Conservation (phyloP, 1,140 invertebrate genomes). For the Tetramorium parvispinum region DNA sequence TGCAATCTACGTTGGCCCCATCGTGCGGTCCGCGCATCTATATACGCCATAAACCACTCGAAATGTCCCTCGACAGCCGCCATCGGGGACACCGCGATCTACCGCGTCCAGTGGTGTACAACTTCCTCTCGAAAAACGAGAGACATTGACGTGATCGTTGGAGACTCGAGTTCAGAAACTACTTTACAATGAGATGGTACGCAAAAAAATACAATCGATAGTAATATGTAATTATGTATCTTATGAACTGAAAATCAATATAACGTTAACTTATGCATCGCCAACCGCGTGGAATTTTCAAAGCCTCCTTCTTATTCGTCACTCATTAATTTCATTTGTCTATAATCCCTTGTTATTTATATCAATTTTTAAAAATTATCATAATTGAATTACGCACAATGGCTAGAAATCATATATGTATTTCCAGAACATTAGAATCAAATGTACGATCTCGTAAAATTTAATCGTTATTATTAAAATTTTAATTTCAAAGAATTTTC, state of each 20-base stretch:
- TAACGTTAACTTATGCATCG: no score
- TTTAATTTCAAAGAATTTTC: not conserved
- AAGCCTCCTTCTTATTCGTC: no score
- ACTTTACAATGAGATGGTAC: not conserved
- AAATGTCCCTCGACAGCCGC: constrained; percentile 67
- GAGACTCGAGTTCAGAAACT: not conserved
- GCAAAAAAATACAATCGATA: not conserved
- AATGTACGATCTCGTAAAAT: not conserved
- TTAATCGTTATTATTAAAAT: not conserved
- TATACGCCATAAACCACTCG: constrained; percentile 76
- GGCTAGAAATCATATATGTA: not conserved
- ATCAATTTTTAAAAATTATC: no score
- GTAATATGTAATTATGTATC: no score
- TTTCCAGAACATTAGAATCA: not conserved
- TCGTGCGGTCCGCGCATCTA: constrained; percentile 62
- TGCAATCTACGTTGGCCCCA: constrained; percentile 69
- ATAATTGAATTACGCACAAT: not conserved
- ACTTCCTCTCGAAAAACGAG: constrained; percentile 28
- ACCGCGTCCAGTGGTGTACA: constrained; percentile 51
- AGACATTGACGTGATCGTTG: not conserved
- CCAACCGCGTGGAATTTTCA: no score
- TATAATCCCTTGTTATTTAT: no score
- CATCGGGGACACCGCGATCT: constrained; percentile 53
- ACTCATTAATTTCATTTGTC: no score
- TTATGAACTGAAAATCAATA: no score